Percentiles rank a stretch among this genome's conserved stretches.
phyloP scores from a whole-genome alignment of 2,797 vertebrate species.

The Paguma larvata region DNA sequence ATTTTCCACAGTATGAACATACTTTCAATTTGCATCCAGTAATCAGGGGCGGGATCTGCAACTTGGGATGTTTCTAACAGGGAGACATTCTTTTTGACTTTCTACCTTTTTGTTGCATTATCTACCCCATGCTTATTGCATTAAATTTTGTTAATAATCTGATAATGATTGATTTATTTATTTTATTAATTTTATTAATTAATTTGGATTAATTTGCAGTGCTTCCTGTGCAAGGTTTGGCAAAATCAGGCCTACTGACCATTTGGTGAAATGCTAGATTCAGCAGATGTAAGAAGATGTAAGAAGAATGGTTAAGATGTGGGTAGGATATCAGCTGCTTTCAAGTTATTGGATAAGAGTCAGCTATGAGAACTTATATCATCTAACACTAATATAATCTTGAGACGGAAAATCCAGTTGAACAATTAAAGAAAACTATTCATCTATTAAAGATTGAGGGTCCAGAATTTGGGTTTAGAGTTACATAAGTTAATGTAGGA shows the following conservation, averaged over 20 bases:
- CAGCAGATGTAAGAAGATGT: neutral
- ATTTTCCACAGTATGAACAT: slow-evolving; percentile 11
- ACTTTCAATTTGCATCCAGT: neutral
- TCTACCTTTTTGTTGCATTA: neutral
- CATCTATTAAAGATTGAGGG: neutral
- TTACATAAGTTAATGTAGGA: neutral
- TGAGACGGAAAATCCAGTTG: slow-evolving; percentile 20
- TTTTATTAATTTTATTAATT: neutral
- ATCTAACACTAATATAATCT: neutral
- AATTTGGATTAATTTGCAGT: neutral
- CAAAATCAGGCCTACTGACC: neutral
- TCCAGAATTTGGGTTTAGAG: neutral
- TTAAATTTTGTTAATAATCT: neutral
- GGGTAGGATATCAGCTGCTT: neutral
- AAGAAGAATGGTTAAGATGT: neutral
- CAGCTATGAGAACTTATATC: neutral
- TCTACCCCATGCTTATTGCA: neutral
- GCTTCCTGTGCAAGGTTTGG: neutral
- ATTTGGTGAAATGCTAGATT: neutral
- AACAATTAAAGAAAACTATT: slow-evolving; percentile 36
- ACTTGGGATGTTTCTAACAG: neutral
- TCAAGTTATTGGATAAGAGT: neutral
- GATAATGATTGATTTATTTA: too few relatives aligned
- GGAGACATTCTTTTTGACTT: neutral
- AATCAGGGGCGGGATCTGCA: neutral